Evolutionary conservation across 1,140 invertebrate genomes (phyloP).

Genomic region (Drosophila truncata): DNA sequence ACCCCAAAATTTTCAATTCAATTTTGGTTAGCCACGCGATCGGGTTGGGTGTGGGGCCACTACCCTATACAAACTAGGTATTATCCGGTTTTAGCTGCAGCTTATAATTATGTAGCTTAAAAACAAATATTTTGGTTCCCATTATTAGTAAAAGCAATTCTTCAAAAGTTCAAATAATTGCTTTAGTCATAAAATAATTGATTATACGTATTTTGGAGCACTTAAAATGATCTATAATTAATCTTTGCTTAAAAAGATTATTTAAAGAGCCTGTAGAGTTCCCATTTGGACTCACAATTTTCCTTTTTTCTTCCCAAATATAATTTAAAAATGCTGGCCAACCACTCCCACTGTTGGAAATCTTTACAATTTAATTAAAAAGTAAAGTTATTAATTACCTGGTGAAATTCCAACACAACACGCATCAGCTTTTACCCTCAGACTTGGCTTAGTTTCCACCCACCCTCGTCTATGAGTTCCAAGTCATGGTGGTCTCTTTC

Average conservation of each 20-base stretch:
- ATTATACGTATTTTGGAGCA: background rate
- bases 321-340: background rate
- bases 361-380: slow-evolving; percentile 42
- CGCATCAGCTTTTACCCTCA: slow-evolving; percentile 27
- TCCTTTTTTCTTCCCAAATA: background rate
- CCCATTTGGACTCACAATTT: background rate
- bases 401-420: slow-evolving; percentile 27
- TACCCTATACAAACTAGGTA: background rate
- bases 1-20: slow-evolving; percentile 32
- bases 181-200: background rate
- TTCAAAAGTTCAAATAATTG: background rate
- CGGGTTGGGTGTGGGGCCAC: background rate
- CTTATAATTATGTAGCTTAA: background rate
- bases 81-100: background rate
- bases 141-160: background rate
- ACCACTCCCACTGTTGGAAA: slow-evolving; percentile 1
- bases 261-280: background rate
- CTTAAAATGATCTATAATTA: background rate
- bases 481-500: background rate
- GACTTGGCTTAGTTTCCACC: slow-evolving; percentile 10
- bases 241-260: background rate
- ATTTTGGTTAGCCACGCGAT: slow-evolving; percentile 45
- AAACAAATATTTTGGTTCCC: too few species aligned
- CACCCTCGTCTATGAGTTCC: background rate
- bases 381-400: slow-evolving; percentile 15